Evolutionary conservation across 2,113 vertebrate species (phyloP).

Genomic region (Phyllostomus discolor): DNA sequence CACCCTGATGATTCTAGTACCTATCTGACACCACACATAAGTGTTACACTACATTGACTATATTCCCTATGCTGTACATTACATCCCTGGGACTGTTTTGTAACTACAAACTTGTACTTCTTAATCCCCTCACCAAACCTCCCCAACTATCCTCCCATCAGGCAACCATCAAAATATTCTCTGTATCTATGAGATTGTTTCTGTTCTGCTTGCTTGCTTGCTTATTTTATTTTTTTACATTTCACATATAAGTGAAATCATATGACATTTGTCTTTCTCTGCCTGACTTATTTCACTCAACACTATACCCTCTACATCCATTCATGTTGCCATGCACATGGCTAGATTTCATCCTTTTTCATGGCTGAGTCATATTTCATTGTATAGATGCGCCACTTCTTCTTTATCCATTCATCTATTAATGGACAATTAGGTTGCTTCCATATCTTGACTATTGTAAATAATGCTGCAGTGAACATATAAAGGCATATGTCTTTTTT

Average conservation of each 20-base stretch:
- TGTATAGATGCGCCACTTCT: background rate
- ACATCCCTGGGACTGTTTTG: too few relatives aligned
- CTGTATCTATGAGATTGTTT: background rate
- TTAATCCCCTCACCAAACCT: too few relatives aligned
- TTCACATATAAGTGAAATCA: background rate
- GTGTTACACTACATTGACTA: too few relatives aligned
- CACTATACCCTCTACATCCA: background rate
- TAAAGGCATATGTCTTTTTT: too few relatives aligned
- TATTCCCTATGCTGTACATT: too few relatives aligned
- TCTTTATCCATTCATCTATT: too few relatives aligned
- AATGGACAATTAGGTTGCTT: background rate
- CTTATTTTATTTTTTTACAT: background rate
- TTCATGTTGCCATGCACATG: background rate
- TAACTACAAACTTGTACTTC: too few relatives aligned
- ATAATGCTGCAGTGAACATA: too few relatives aligned
- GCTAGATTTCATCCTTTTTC: background rate
- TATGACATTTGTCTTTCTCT: background rate
- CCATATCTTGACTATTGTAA: background rate
- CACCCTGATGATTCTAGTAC: too few relatives aligned
- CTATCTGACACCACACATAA: too few relatives aligned
- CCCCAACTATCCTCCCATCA: too few relatives aligned
- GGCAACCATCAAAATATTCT: background rate
- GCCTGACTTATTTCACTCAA: background rate
- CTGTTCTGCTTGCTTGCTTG: background rate
- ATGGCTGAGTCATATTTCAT: background rate